Conservation (phyloP, 2,888 invertebrate species). For the Acholoe squamosa region DNA sequence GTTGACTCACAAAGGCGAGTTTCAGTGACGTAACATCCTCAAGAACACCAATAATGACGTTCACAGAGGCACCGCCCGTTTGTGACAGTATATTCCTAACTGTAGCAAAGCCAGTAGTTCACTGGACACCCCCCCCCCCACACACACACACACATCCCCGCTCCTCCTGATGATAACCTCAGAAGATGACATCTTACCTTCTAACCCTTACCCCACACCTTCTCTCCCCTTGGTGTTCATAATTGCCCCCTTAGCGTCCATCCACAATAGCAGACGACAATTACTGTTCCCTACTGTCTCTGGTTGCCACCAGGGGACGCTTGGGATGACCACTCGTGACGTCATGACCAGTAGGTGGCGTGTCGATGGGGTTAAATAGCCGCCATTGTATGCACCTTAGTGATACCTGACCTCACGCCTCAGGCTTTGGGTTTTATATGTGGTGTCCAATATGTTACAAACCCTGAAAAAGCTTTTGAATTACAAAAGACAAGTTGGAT, state of each 20-base stretch:
- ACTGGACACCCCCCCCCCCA: slow-evolving; percentile 17
- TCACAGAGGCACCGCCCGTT: not conserved
- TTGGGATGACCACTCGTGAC: slow-evolving; percentile 26
- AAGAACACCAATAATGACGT: not conserved
- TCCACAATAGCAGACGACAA: not conserved
- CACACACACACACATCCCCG: not conserved
- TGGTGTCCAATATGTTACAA: slow-evolving; percentile 23
- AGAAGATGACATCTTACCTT: slow-evolving; percentile 26
- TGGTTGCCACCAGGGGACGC: not conserved
- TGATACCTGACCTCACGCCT: not conserved
- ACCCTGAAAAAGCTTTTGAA: slow-evolving; percentile 41
- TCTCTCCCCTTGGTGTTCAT: not conserved
- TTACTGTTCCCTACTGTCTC: slow-evolving; percentile 11
- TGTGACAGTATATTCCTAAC: not conserved
- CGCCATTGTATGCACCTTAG: not conserved
- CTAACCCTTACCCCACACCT: not conserved
- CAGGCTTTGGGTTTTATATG: not conserved
- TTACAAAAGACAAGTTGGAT: slow-evolving; percentile 7
- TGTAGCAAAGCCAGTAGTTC: not conserved
- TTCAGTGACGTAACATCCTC: too few relatives aligned
- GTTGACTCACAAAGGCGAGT: too few relatives aligned
- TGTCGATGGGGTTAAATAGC: not conserved
- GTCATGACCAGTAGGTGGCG: slow-evolving; percentile 12
- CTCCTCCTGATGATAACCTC: not conserved
- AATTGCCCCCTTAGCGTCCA: slow-evolving; percentile 17